A percentile compares a stretch with the other conserved stretches of the same genome.
Evolutionary conservation across 2,797 vertebrate genomes (phyloP).

Genomic region (Spheniscus humboldti): DNA sequence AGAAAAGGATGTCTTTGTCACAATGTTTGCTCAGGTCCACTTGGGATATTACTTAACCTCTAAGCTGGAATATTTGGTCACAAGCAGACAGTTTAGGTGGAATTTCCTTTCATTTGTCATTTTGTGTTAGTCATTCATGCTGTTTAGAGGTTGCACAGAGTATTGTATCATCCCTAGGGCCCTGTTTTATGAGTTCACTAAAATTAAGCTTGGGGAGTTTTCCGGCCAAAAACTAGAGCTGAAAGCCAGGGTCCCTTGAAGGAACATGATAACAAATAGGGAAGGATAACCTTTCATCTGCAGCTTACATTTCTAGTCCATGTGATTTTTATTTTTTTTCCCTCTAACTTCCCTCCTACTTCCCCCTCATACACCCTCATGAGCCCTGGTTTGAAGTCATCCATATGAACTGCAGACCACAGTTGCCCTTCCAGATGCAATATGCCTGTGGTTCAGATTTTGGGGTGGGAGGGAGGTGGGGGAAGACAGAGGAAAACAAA

Average conservation of each 20-base stretch:
- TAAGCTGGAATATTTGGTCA: neutral
- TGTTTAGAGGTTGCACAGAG: neutral
- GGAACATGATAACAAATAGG: neutral
- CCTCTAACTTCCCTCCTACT: neutral
- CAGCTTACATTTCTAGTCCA: constrained; percentile 7
- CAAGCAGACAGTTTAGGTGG: neutral
- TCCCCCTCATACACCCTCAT: neutral
- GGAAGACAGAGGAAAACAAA: neutral
- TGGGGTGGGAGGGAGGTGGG: neutral
- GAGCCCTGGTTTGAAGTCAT: neutral
- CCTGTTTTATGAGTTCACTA: constrained; percentile 53
- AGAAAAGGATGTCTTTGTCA: neutral
- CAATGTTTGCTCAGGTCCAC: neutral
- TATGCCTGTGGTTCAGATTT: neutral
- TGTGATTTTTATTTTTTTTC: neutral
- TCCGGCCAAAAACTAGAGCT: neutral
- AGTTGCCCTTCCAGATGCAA: neutral
- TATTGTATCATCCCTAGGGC: constrained; percentile 24
- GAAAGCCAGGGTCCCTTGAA: constrained; percentile 33
- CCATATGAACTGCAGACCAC: neutral
- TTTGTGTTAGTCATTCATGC: constrained; percentile 10
- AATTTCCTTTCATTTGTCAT: constrained; percentile 56
- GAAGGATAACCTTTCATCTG: constrained; percentile 30
- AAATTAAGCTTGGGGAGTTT: constrained; percentile 28
- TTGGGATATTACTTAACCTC: neutral